A percentile compares a stretch with the other conserved stretches of the same genome.
Conservation (phyloP, 30 jellyfish, hydroid and myxozoan species). For the Hydractinia symbiolongicarpus region DNA sequence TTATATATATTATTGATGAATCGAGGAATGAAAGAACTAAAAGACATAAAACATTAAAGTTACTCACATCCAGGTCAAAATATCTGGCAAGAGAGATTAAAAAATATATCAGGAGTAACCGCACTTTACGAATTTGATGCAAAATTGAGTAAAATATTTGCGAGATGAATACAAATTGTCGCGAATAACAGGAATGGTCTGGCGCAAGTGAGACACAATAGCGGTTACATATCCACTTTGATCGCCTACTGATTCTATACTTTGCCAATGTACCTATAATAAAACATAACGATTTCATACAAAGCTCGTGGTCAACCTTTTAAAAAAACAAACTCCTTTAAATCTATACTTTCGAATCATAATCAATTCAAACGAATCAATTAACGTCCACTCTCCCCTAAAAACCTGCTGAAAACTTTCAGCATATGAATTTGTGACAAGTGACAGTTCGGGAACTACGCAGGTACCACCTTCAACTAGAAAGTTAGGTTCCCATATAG, state of each 20-base stretch:
- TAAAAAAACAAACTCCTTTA: not conserved
- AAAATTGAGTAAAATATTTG: slow-evolving; percentile 88
- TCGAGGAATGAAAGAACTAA: slow-evolving; percentile 94
- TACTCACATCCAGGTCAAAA: too few relatives aligned
- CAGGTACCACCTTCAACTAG: too few relatives aligned
- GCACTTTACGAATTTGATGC: slow-evolving; percentile 91
- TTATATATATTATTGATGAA: slow-evolving; percentile 68
- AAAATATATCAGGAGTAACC: slow-evolving; percentile 5
- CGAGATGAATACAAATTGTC: slow-evolving; percentile 86
- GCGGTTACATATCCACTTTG: slow-evolving; percentile 97
- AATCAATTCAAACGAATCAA: too few relatives aligned
- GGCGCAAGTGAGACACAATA: slow-evolving; percentile 67
- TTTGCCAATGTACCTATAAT: slow-evolving; percentile 92
- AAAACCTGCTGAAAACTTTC: too few relatives aligned
- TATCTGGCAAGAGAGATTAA: not conserved
- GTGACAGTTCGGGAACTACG: too few relatives aligned
- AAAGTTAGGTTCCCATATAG: too few relatives aligned
- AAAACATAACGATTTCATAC: not conserved
- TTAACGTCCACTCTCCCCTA: too few relatives aligned
- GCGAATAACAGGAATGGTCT: slow-evolving; percentile 76
- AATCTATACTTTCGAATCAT: too few relatives aligned
- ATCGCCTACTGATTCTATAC: slow-evolving; percentile 96
- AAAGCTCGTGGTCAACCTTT: not conserved
- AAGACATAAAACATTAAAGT: slow-evolving; percentile 8
- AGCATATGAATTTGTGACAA: too few relatives aligned